Percentiles rank a stretch among this genome's conserved stretches.
Evolutionary conservation across 1,140 invertebrate genomes (phyloP).

Genomic region (Drosophila grimshawi): DNA sequence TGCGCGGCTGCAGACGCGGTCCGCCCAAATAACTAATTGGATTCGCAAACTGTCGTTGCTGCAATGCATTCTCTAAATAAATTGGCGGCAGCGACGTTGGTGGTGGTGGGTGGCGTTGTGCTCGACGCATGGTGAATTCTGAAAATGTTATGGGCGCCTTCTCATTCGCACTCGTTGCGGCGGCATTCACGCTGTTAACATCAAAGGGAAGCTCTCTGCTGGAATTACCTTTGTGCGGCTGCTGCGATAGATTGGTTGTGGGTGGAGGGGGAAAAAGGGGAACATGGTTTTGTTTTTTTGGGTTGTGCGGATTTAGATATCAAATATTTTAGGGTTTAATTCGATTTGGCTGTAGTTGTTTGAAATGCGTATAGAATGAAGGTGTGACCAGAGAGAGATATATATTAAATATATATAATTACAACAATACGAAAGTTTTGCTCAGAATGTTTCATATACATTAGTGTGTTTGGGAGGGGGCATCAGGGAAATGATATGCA

Average conservation of each 20-base stretch:
- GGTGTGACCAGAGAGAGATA: slow-evolving; percentile 37
- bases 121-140: not conserved
- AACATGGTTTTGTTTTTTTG: slow-evolving; percentile 27
- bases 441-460: not conserved
- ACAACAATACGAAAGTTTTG: not conserved
- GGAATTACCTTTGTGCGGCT: slow-evolving; percentile 70
- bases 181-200: slow-evolving; percentile 59
- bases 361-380: slow-evolving; percentile 20
- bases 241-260: slow-evolving; percentile 59
- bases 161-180: slow-evolving; percentile 37
- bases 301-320: slow-evolving; percentile 51
- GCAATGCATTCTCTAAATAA: slow-evolving; percentile 70
- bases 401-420: slow-evolving; percentile 9
- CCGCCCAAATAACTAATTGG: slow-evolving; percentile 90
- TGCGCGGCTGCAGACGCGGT: slow-evolving; percentile 85
- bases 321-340: slow-evolving; percentile 82
- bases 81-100: slow-evolving; percentile 33
- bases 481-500: slow-evolving; percentile 9
- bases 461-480: not conserved
- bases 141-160: not conserved
- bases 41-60: slow-evolving; percentile 87
- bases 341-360: slow-evolving; percentile 74
- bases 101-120: not conserved
- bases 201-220: slow-evolving; percentile 67
- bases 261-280: not conserved